A percentile compares a stretch with the other conserved stretches of the same genome.
phyloP scores from a whole-genome alignment of 2,113 vertebrate species.

The Hemiscyllium ocellatum region DNA sequence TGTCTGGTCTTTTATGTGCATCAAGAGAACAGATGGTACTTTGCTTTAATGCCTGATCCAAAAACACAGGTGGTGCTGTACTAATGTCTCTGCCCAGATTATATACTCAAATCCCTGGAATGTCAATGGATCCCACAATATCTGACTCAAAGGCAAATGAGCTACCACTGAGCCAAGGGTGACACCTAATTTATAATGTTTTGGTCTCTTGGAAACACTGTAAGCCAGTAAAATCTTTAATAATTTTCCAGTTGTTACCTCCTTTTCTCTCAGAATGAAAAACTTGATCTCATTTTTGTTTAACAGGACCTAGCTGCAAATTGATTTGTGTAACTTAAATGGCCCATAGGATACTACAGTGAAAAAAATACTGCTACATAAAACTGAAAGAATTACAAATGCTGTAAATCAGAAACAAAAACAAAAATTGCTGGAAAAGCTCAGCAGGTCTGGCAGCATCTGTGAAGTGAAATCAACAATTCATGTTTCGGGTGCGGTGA shows the following conservation, averaged over 20 bases:
- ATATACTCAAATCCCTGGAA: neutral
- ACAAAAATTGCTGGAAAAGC: too few species aligned
- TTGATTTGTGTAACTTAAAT: neutral
- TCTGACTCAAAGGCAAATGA: neutral
- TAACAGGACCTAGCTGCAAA: neutral
- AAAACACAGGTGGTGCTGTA: neutral
- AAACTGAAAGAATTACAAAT: too few species aligned
- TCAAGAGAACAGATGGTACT: neutral
- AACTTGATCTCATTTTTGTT: neutral
- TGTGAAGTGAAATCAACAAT: too few species aligned
- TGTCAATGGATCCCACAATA: neutral
- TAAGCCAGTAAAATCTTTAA: neutral
- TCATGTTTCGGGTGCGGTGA: too few species aligned
- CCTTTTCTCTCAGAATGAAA: neutral
- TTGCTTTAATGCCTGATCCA: neutral
- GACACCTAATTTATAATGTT: neutral
- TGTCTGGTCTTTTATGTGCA: neutral
- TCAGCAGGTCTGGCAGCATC: too few species aligned
- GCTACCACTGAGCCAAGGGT: neutral
- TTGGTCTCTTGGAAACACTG: neutral
- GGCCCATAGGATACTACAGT: neutral
- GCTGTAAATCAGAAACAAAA: too few species aligned
- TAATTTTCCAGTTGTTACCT: neutral
- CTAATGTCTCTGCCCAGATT: neutral
- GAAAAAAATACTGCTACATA: too few species aligned